Evolutionary conservation across 2,888 invertebrate species (phyloP).

Genomic region (Sminthurides aquaticus): DNA sequence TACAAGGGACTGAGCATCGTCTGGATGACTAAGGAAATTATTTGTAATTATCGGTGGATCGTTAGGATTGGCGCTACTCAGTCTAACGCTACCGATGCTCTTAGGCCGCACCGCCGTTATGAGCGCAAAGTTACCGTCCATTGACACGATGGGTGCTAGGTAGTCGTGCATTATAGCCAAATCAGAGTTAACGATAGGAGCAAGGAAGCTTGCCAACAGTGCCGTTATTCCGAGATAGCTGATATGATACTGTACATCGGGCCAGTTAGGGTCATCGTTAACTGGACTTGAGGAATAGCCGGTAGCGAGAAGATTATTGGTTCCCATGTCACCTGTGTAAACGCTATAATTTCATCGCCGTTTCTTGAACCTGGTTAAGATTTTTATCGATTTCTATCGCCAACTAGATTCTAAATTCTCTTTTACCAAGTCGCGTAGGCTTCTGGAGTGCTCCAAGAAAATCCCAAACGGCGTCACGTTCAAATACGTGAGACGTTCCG

Average conservation of each 20-base stretch:
- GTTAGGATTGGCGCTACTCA: constrained; percentile 11
- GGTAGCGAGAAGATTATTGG: constrained; percentile 12
- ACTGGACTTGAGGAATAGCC: constrained; percentile 13
- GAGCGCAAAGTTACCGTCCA: constrained; percentile 14
- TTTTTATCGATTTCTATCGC: too few relatives aligned
- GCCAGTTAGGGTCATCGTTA: constrained; percentile 18
- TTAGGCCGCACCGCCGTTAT: constrained; percentile 4
- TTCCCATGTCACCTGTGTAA: constrained; percentile 5
- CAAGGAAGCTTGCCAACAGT: neutral
- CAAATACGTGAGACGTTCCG: constrained; percentile 5
- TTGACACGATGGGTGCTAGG: neutral
- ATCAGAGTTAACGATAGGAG: constrained; percentile 9
- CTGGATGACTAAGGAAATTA: neutral
- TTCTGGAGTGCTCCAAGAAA: neutral
- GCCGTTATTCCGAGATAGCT: constrained; percentile 7
- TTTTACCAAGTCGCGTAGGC: neutral
- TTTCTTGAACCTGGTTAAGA: too few relatives aligned
- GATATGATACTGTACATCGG: constrained; percentile 7
- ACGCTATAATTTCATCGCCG: neutral
- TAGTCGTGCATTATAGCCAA: neutral
- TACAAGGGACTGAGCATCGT: neutral
- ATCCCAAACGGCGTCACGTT: constrained; percentile 15
- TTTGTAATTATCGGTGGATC: neutral
- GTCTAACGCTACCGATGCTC: constrained; percentile 6
- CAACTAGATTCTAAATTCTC: too few relatives aligned